Evolutionary conservation across 2,888 invertebrate species (phyloP).

Genomic region (Cenopis cana): DNA sequence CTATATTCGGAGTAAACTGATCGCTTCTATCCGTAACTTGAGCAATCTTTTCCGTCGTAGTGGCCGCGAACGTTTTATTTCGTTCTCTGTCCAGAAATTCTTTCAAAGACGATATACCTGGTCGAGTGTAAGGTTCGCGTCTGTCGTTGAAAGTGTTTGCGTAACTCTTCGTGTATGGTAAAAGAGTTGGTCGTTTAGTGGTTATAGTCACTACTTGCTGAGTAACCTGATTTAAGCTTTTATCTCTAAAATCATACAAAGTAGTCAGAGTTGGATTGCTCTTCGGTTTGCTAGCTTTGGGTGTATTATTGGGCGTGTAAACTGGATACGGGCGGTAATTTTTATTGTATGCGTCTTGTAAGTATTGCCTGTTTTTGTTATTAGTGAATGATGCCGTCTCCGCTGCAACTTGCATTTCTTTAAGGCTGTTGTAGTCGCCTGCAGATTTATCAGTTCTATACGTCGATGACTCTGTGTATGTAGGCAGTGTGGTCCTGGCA

Average conservation of each 20-base stretch:
- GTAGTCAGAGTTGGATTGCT: slow-evolving; percentile 75
- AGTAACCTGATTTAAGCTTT: slow-evolving; percentile 54
- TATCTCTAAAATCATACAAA: slow-evolving; percentile 74
- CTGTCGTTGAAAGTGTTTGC: slow-evolving; percentile 60
- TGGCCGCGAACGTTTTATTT: slow-evolving; percentile 63
- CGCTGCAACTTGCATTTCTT: slow-evolving; percentile 89
- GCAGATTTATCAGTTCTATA: slow-evolving; percentile 69
- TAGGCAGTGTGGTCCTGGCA: slow-evolving; percentile 64
- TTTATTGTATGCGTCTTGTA: slow-evolving; percentile 75
- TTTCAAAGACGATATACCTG: slow-evolving; percentile 76
- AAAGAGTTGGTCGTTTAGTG: slow-evolving; percentile 73
- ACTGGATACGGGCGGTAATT: slow-evolving; percentile 77
- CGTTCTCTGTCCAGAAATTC: slow-evolving; percentile 73
- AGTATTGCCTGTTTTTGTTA: slow-evolving; percentile 75
- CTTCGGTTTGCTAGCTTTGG: slow-evolving; percentile 64
- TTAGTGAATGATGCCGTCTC: slow-evolving; percentile 91
- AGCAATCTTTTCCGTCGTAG: slow-evolving; percentile 61
- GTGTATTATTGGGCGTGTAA: slow-evolving; percentile 69
- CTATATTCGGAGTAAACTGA: slow-evolving; percentile 49
- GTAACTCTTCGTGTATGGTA: slow-evolving; percentile 76
- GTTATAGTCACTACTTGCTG: slow-evolving; percentile 57
- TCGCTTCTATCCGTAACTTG: slow-evolving; percentile 64
- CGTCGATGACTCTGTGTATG: slow-evolving; percentile 69
- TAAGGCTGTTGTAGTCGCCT: slow-evolving; percentile 74
- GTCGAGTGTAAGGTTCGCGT: slow-evolving; percentile 77